phyloP scores from a whole-genome alignment of 2,888 invertebrate species.

The Pristionchus fissidentatus region DNA sequence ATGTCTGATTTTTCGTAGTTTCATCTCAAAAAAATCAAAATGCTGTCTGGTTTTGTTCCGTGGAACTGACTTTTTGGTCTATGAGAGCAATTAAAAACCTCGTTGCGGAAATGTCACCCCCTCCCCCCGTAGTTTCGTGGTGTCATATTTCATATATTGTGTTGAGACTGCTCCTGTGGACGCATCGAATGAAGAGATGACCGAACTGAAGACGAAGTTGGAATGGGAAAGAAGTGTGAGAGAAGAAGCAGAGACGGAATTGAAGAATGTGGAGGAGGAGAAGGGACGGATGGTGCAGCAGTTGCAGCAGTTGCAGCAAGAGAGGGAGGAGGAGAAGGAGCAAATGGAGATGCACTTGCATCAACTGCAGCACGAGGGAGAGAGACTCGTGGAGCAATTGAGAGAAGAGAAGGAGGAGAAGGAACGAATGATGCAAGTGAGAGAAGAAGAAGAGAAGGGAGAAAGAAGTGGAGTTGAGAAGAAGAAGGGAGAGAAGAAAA shows the following conservation, averaged over 20 bases:
- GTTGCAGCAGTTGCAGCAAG: background rate
- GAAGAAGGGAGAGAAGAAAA: background rate
- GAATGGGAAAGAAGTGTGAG: background rate
- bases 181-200: background rate
- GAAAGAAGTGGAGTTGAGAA: background rate
- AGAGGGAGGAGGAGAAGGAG: slow-evolving; percentile 18
- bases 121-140: no score
- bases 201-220: background rate
- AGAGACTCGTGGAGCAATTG: background rate
- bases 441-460: no score
- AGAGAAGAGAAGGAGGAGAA: background rate
- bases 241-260: slow-evolving; percentile 1
- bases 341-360: background rate
- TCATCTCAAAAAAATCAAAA: no score
- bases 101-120: no score
- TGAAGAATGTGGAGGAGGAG: background rate
- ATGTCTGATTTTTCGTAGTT: no score
- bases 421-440: background rate
- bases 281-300: background rate
- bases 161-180: background rate
- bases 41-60: no score
- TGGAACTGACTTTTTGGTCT: no score
- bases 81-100: no score
- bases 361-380: background rate
- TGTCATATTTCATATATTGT: background rate